Evolutionary conservation across 2,888 invertebrate species (phyloP), one percentile per base, ranked within the genome.

Genomic region (Tetropium fuscum): DNA sequence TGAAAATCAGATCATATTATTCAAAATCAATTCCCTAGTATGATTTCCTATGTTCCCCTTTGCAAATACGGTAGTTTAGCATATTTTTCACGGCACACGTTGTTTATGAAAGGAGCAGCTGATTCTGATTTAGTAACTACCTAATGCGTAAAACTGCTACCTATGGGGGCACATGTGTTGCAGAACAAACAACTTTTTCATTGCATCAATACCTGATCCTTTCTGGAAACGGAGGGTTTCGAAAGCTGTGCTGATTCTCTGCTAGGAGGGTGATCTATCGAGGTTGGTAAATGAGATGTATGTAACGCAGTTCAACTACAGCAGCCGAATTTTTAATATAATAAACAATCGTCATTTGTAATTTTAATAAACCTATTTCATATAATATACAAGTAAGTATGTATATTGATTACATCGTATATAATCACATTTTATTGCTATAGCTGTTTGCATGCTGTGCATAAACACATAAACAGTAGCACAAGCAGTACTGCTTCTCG

Each of bases 161-260:
- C 60, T 63, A 65, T 64, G 63, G 67, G 68, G 69, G 60, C 64
- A 66, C 74, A 74, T 74, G 71, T 74, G 74, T 68, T 66, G 63
- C 74, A 71, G 71, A 74, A 73, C 68, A 74, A 74, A 74, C 71
- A 74, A 72, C 69, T 72, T 74, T 74, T 74, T 74, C 73, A 71
- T 73, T 67, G 70, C 66, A 64, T 66, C 67, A 68, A 73, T 73
- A 74, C 74, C 74, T 74, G 74, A 74, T 74, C 70, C 68, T 69
- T 58, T 48, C 53, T 40, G 22, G 38, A 51, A 30, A 38, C 22
- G 53, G 45, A 27, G 44, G 51, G 38, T 22, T 38, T 38, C 36
- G 13, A 13, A 40, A 38, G 10, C 10, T 25, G 22, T 38, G 40
- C 7, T 45, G 55, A 55, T 55, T 47, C 47, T 55, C 47, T 45